A percentile compares a stretch with the other conserved stretches of the same genome.
phyloP scores from a whole-genome alignment of 2,113 vertebrate genomes.

The Hemibates koningsi region DNA sequence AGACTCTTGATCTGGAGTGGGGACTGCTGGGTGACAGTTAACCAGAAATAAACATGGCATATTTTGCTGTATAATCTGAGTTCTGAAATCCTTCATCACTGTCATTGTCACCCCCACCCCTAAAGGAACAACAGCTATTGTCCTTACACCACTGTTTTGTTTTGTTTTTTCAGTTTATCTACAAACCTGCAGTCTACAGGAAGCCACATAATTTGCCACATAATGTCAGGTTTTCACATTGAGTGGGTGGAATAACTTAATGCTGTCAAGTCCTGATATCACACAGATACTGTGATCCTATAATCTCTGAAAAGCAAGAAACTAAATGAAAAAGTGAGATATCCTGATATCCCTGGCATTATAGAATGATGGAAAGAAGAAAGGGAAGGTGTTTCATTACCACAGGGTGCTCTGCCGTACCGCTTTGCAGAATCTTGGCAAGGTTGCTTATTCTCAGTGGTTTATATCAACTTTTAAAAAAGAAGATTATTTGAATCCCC shows the following conservation, averaged over 20 bases:
- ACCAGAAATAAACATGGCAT: neutral
- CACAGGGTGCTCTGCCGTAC: neutral
- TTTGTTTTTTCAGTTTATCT: neutral
- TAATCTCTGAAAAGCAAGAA: conserved; percentile 3
- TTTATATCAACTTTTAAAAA: conserved; percentile 30
- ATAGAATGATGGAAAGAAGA: conserved; percentile 6
- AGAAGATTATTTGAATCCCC: conserved; percentile 17
- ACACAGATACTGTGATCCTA: conserved; percentile 12
- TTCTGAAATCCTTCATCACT: neutral
- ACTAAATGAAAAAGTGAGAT: conserved; percentile 10
- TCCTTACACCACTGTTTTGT: neutral
- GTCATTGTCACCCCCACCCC: neutral
- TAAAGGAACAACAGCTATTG: neutral
- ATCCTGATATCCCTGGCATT: neutral
- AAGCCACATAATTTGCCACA: neutral
- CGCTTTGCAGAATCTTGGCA: neutral
- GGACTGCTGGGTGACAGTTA: neutral
- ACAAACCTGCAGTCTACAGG: neutral
- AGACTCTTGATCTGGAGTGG: neutral
- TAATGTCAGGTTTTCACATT: conserved; percentile 4
- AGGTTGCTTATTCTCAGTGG: conserved; percentile 17
- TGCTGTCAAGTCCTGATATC: conserved; percentile 39
- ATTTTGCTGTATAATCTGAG: neutral
- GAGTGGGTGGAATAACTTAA: conserved; percentile 41
- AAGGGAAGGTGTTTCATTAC: conserved; percentile 35